Base-by-base conservation (phyloP, 1,140 invertebrate genomes). In the Bombus waltoni region DNA sequence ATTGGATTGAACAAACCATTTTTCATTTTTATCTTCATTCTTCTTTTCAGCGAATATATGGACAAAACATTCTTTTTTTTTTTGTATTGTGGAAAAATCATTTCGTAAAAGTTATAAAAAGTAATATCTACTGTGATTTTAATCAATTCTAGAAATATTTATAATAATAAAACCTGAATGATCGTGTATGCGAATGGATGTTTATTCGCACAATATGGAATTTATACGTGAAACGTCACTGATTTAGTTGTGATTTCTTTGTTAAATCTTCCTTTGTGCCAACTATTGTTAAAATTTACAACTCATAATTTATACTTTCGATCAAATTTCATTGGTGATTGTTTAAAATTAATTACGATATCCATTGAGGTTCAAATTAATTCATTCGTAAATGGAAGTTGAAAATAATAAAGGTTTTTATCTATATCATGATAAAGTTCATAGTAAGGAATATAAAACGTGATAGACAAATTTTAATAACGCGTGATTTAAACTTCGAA, bases 401-500 rank as follows among this genome's bases (percentile, higher is more conserved):
- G 5, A 79, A 28, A 44, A 15, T 47, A 15, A 13, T 38, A 18
- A 22, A 38, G 38, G 0, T 25, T 42, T 28, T 77, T 42, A n/a
- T 42, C 38, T n/a, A 38, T 40, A 38, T 28, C 22, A 28, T 6
- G 22, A 5, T 74, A 80, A 73, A 42, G 28, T 74, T 62, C 53
- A 74, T 65, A 62, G 47, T 57, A 85, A 59, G 11, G 0, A 81
- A 86, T 84, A 62, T 68, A 86, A 88, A 87, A 32, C 9, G 2
- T 87, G 78, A 81, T 42, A 65, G 79, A 68, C 47, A 80, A 89
- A 90, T 88, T 32, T 70, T 83, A 87, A 73, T 87, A 87, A 76
- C 82, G 90, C 91, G 88, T 88, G 90, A 92, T 89, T 87, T 81
- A 75, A 86, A 76, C 15, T 35, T 81, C 35, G 57, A 79, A 74